phyloP scores from a whole-genome alignment of 2,113 vertebrate genomes.

The Megaleporinus macrocephalus region DNA sequence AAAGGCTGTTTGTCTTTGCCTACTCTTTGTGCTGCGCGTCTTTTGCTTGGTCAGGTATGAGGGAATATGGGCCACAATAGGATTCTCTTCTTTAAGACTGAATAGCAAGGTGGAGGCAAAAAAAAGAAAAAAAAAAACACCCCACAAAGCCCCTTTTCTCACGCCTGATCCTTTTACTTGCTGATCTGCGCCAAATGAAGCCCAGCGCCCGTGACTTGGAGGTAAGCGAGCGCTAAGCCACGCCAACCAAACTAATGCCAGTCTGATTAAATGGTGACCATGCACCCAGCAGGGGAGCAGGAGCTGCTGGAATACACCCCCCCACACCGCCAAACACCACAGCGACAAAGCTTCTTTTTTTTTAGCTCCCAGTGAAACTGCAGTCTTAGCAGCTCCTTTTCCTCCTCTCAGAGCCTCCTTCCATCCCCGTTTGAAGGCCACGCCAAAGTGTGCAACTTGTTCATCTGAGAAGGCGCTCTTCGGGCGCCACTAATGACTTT shows the following conservation, averaged over 20 bases:
- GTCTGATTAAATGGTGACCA: conserved; percentile 74
- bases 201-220: conserved; percentile 65
- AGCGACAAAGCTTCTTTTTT: background rate
- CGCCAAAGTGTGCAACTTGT: background rate
- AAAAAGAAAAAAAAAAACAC: too few relatives aligned
- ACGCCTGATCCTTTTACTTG: conserved; percentile 74
- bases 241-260: conserved; percentile 72
- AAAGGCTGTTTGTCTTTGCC: background rate
- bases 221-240: conserved; percentile 73
- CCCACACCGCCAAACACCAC: conserved; percentile 47
- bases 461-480: background rate
- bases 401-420: background rate
- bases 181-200: conserved; percentile 74
- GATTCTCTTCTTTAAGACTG: conserved; percentile 52
- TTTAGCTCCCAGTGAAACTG: background rate
- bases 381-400: background rate
- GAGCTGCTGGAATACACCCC: background rate
- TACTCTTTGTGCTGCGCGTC: background rate
- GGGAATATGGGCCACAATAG: conserved; percentile 5
- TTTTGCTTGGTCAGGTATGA: conserved; percentile 27
- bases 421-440: background rate
- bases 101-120: conserved; percentile 69
- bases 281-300: conserved; percentile 69
- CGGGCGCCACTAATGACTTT: background rate
- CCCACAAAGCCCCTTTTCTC: conserved; percentile 59